A percentile compares a stretch with the other conserved stretches of the same genome.
Evolutionary conservation across 2,113 vertebrate species (phyloP).

Genomic region (Leptobrachium leishanense): DNA sequence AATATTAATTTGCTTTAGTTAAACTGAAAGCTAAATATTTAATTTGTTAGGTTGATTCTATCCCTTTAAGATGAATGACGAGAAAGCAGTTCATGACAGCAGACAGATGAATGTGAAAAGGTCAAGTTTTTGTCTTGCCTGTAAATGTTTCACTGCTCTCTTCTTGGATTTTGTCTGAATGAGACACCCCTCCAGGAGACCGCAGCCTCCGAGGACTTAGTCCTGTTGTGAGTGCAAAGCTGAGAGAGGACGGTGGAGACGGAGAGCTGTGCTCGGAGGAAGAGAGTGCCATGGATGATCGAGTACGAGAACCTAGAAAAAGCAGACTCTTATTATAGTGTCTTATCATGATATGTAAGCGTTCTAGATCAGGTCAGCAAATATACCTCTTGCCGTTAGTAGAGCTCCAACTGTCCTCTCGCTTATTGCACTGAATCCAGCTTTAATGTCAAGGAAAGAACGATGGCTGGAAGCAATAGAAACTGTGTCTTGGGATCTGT

Average conservation of each 20-base stretch:
- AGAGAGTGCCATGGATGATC: constrained; percentile 90
- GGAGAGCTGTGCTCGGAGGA: constrained; percentile 80
- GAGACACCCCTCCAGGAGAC: constrained; percentile 31
- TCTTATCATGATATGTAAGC: neutral
- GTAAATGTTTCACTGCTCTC: constrained; percentile 30
- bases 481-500: constrained; percentile 83
- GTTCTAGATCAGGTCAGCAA: neutral
- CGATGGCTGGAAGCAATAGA: constrained; percentile 86
- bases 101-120: neutral
- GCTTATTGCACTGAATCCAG: constrained; percentile 59
- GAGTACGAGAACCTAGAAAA: constrained; percentile 79
- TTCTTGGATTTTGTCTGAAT: constrained; percentile 40
- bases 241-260: constrained; percentile 73
- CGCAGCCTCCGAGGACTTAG: constrained; percentile 58
- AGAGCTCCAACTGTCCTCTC: constrained; percentile 75
- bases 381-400: constrained; percentile 69
- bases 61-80: no score
- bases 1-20: no score
- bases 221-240: constrained; percentile 85
- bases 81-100: no score
- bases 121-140: constrained; percentile 18
- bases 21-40: no score
- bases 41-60: no score
- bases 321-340: neutral
- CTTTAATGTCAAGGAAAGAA: constrained; percentile 77